phyloP scores from a whole-genome alignment of 2,113 vertebrate species.

The Pluvianellus socialis region DNA sequence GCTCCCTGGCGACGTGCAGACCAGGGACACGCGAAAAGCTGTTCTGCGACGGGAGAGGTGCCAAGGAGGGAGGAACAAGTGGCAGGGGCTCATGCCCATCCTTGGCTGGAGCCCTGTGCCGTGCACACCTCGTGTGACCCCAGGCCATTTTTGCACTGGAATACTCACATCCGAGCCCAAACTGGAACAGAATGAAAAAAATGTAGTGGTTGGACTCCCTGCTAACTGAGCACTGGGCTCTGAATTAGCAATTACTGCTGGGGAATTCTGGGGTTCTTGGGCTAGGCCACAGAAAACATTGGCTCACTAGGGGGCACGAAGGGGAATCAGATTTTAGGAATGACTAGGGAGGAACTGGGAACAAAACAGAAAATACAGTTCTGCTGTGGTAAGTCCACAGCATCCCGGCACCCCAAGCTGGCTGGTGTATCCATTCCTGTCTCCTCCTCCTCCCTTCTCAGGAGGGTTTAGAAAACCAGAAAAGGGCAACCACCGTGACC shows the following conservation, averaged over 20 bases:
- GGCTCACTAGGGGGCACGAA: not conserved
- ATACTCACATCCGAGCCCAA: not conserved
- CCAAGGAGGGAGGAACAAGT: not conserved
- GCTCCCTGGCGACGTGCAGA: not conserved
- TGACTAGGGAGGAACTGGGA: not conserved
- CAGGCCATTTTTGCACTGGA: not conserved
- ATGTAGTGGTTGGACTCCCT: constrained; percentile 41
- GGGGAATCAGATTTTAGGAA: not conserved
- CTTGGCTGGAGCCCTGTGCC: not conserved
- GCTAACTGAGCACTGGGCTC: constrained; percentile 34
- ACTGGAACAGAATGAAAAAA: constrained; percentile 60
- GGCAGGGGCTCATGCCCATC: not conserved
- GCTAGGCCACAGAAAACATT: not conserved
- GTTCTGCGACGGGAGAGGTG: not conserved
- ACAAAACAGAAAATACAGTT: not conserved
- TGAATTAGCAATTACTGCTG: not conserved
- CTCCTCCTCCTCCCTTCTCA: not conserved
- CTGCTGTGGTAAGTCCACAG: not conserved
- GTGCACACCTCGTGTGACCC: not conserved
- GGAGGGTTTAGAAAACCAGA: not conserved
- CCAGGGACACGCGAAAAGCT: not conserved
- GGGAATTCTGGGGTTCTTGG: constrained; percentile 18
- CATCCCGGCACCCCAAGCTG: not conserved
- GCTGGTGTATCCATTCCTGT: not conserved
- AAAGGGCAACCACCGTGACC: not conserved